Evolutionary conservation across 2,888 invertebrate genomes (phyloP).

Genomic region (Meganola albula): DNA sequence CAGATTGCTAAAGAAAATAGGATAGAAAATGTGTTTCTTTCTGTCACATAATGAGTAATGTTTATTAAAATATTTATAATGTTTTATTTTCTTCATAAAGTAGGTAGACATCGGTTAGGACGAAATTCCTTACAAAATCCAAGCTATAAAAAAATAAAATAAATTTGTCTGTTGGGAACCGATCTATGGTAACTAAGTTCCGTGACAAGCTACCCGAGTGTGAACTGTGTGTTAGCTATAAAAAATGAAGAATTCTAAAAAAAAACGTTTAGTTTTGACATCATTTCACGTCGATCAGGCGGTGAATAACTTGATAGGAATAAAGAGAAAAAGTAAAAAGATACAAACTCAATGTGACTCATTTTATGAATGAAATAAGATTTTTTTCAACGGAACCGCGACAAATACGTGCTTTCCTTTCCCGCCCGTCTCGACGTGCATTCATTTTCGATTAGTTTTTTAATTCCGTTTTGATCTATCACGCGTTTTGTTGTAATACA

Average conservation of each 20-base stretch:
- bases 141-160: slow-evolving; percentile 29
- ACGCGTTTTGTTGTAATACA: slow-evolving; percentile 21
- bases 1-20: too few species aligned
- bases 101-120: too few species aligned
- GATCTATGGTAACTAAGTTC: slow-evolving; percentile 32
- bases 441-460: slow-evolving; percentile 61
- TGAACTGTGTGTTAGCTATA: slow-evolving; percentile 67
- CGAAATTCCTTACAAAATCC: slow-evolving; percentile 13
- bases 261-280: slow-evolving; percentile 50
- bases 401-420: slow-evolving; percentile 76
- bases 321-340: slow-evolving; percentile 37
- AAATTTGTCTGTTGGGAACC: slow-evolving; percentile 39
- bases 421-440: slow-evolving; percentile 64
- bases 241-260: slow-evolving; percentile 28
- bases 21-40: too few species aligned
- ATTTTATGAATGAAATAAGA: slow-evolving; percentile 77
- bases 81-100: too few species aligned
- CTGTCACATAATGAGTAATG: too few species aligned
- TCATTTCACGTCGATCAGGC: slow-evolving; percentile 72
- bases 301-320: slow-evolving; percentile 37
- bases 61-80: too few species aligned
- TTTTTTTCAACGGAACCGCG: slow-evolving; percentile 64
- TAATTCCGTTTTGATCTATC: slow-evolving; percentile 43
- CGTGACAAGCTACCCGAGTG: slow-evolving; percentile 60
- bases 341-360: slow-evolving; percentile 65